These are phyloP conservation scores for Sus cebifrons DNA, from an alignment of 2,797 vertebrate genomes.

Conservation along the genomic window DNA sequence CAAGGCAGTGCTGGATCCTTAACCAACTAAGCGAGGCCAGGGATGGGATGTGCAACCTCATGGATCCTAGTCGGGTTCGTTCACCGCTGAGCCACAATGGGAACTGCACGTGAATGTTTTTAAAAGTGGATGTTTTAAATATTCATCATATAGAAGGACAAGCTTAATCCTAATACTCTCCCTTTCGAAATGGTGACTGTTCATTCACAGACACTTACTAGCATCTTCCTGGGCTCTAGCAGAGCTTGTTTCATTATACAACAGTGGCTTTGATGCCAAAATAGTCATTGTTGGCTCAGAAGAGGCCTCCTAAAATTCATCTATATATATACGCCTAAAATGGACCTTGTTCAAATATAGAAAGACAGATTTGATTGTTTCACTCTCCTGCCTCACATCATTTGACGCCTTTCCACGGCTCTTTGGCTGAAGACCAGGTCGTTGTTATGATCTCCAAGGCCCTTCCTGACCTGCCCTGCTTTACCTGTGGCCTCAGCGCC, in stretches of 20 bases:
- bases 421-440: not conserved
- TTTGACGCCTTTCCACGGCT: not conserved
- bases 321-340: not conserved
- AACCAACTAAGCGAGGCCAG: too few species aligned
- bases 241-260: not conserved
- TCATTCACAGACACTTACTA: not conserved
- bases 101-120: not conserved
- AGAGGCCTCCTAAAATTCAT: not conserved
- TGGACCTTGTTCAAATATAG: not conserved
- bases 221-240: not conserved
- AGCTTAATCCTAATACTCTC: not conserved
- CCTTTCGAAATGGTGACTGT: not conserved
- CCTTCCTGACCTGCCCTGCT: not conserved
- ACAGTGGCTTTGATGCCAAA: not conserved
- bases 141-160: not conserved
- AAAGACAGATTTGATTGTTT: not conserved
- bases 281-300: not conserved
- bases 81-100: too few species aligned
- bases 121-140: constrained; percentile 5
- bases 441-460: not conserved
- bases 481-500: not conserved
- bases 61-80: too few species aligned
- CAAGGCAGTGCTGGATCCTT: too few species aligned
- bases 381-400: not conserved
- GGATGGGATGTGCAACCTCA: too few species aligned